Evolutionary conservation across 2,113 vertebrate genomes (phyloP).

Genomic region (Microcebus jonahi): DNA sequence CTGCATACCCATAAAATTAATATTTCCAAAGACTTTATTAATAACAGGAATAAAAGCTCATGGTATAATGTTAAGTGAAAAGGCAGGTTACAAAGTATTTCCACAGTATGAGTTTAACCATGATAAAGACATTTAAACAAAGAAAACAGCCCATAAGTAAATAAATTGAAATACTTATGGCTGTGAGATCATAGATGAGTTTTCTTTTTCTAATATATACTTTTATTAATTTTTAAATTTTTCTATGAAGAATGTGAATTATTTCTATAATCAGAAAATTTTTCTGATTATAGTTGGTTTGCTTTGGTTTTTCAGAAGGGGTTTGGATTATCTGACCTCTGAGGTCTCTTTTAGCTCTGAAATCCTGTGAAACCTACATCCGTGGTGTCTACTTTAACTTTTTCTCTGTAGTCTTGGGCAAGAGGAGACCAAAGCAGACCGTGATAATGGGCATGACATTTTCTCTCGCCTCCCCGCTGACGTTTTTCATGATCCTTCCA

Average conservation of each 20-base stretch:
- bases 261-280: slow-evolving; percentile 33
- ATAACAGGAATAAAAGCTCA: slow-evolving; percentile 37
- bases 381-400: background rate
- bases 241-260: background rate
- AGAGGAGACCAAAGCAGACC: background rate
- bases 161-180: background rate
- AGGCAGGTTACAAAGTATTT: background rate
- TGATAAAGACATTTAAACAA: slow-evolving; percentile 19
- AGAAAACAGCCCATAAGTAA: slow-evolving; percentile 7
- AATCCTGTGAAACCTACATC: background rate
- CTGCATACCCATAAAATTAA: background rate
- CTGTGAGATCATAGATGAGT: background rate
- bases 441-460: background rate
- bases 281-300: background rate
- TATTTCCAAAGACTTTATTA: slow-evolving; percentile 50
- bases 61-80: slow-evolving; percentile 41
- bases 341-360: slow-evolving; percentile 6
- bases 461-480: background rate
- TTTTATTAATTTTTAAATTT: slow-evolving; percentile 18
- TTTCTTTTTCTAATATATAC: slow-evolving; percentile 25
- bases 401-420: background rate
- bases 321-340: background rate
- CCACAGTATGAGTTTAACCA: background rate
- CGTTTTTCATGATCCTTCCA: slow-evolving; percentile 67
- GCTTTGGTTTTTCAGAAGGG: background rate